phyloP scores from a whole-genome alignment of 2,797 vertebrate species.

The Enteromius trimaculatus region DNA sequence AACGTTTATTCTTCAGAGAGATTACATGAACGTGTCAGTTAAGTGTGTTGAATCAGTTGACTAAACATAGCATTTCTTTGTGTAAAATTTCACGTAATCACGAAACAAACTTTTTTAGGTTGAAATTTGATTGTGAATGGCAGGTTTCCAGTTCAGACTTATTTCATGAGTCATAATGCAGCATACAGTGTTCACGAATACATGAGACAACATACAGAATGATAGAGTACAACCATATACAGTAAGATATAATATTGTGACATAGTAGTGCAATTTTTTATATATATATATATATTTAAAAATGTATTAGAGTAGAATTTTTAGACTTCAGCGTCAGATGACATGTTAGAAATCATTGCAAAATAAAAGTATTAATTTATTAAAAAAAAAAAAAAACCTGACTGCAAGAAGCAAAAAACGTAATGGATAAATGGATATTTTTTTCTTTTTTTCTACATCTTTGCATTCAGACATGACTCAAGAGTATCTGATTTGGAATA shows the following conservation, averaged over 20 bases:
- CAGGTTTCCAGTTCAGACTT: background rate
- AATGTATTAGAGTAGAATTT: background rate
- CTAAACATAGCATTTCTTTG: background rate
- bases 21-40: conserved; percentile 22
- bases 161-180: background rate
- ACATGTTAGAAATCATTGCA: background rate
- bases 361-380: background rate
- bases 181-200: background rate
- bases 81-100: background rate
- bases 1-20: conserved; percentile 3
- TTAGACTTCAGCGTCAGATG: background rate
- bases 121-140: background rate
- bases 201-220: background rate
- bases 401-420: conserved; percentile 5
- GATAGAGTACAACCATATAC: background rate
- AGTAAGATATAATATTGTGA: background rate
- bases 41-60: conserved; percentile 1
- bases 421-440: background rate
- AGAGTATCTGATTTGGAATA: conserved; percentile 22
- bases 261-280: background rate
- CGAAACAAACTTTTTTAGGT: background rate
- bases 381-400: background rate
- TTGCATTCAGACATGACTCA: conserved; percentile 19
- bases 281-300: background rate
- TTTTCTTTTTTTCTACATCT: background rate